Evolutionary conservation across 2,113 vertebrate genomes (phyloP).

Genomic region (Paradoxurus hermaphroditus): DNA sequence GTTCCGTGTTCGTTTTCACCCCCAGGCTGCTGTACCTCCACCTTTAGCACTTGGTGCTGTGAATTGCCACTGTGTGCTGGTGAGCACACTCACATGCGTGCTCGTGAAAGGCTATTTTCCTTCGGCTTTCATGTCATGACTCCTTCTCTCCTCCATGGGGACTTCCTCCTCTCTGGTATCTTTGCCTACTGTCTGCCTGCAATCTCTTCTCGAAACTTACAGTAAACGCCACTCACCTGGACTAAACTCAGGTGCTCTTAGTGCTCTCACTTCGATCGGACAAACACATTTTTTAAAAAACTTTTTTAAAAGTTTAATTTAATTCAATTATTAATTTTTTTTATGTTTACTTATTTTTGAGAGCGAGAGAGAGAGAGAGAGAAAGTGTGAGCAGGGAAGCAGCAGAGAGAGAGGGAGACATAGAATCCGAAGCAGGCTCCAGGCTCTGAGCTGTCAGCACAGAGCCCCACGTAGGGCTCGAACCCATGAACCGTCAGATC

Average conservation of each 20-base stretch:
- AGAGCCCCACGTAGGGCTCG: too few species aligned
- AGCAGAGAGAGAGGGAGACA: too few species aligned
- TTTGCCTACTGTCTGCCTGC: background rate
- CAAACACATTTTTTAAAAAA: background rate
- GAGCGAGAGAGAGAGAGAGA: too few species aligned
- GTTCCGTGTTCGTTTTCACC: background rate
- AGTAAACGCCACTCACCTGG: background rate
- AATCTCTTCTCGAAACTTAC: background rate
- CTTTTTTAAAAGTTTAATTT: too few species aligned
- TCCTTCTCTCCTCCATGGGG: background rate
- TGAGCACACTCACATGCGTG: background rate
- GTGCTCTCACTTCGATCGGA: background rate
- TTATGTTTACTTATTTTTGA: too few species aligned
- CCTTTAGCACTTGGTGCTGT: background rate
- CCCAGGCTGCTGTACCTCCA: background rate
- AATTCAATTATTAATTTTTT: too few species aligned
- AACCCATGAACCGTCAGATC: too few species aligned
- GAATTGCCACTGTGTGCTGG: background rate
- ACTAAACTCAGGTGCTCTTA: background rate
- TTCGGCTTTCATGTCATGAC: background rate
- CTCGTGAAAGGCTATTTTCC: background rate
- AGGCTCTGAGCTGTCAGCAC: too few species aligned
- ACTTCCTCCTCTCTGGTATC: background rate
- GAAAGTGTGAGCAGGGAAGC: too few species aligned
- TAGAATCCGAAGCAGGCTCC: too few species aligned